These are phyloP conservation scores for Ophiodon elongatus DNA, from an alignment of 2,113 vertebrate genomes.

Conservation along the genomic window DNA sequence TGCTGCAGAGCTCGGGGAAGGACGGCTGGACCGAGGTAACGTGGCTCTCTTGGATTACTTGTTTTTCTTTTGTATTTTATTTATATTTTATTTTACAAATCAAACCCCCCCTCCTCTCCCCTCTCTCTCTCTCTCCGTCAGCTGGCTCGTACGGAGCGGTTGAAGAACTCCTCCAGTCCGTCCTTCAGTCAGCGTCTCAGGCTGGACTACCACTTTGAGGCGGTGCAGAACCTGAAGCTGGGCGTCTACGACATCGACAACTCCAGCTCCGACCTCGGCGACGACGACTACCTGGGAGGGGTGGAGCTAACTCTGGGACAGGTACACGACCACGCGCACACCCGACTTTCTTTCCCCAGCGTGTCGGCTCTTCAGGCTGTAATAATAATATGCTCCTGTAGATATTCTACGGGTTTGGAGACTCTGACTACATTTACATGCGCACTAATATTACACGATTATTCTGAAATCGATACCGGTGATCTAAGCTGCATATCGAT, in stretches of 20 bases:
- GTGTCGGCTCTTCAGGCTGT: neutral
- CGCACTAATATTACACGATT: too few species aligned
- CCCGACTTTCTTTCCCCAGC: neutral
- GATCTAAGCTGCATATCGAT: too few species aligned
- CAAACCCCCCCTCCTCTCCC: accelerated
- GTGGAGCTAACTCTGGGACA: conserved; percentile 91
- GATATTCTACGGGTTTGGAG: neutral
- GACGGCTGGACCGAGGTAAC: conserved; percentile 91
- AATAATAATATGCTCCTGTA: neutral
- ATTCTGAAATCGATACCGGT: too few species aligned
- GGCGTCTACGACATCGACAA: conserved; percentile 93
- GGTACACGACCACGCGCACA: conserved; percentile 75
- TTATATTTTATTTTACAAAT: neutral
- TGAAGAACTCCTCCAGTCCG: conserved; percentile 89
- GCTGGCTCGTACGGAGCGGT: conserved; percentile 88
- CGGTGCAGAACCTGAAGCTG: conserved; percentile 92
- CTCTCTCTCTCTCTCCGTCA: conserved; percentile 47
- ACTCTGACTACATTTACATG: too few species aligned
- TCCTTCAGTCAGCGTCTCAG: conserved; percentile 90
- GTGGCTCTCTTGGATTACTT: neutral
- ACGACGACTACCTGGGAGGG: conserved; percentile 93
- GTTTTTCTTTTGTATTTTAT: neutral
- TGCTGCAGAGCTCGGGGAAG: conserved; percentile 87
- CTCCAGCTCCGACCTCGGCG: conserved; percentile 85
- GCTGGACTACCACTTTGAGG: conserved; percentile 93